Evolutionary conservation across 2,888 invertebrate genomes (phyloP), one percentile per base, ranked within the genome.

Genomic region (Ophion obscuratus): DNA sequence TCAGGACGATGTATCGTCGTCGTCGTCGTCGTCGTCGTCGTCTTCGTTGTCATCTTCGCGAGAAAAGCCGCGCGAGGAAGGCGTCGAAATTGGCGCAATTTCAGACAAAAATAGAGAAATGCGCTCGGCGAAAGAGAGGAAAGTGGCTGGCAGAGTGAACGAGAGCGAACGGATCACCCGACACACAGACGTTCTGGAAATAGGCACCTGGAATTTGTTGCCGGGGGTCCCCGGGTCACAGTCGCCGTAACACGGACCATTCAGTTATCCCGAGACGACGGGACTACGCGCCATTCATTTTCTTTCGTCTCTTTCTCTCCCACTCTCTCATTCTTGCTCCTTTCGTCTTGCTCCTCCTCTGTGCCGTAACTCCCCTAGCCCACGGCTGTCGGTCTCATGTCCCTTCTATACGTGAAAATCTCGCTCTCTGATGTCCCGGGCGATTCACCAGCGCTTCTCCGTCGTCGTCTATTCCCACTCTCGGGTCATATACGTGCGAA

Each of bases 191-290:
- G 84, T 74, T 84, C 88, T 81, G 83, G 85, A 88, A 88, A 88
- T 88, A 88, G 87, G 84, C 87, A 88, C 87, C 84, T 83, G 86
- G 87, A 86, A 88, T 88, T 88, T 86, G 82, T 78, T 85, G 80
- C 79, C 83, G 83, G 70, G 79, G 78, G 77, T 85, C 81, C 84
- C 64, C 86, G 86, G 86, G 86, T 86, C 86, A 86, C 73, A 77
- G 81, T 81, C 81, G 70, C 77, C 81, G 86, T 86, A 81, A 81
- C 86, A 78, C 83, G 86, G 81, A 76, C 86, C 86, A 86, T 86
- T 86, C 86, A 83, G 86, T 81, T 86, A 85, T 17, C 81, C 86
- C 81, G 81, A 81, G 84, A 84, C 84, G 81, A 73, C 84, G 70
- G 77, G 83, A 86, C 83, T 83, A 81, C 86, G 81, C 77, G 86